phyloP scores from a whole-genome alignment of 2,113 vertebrate genomes.

The Phyllopteryx taeniolatus region DNA sequence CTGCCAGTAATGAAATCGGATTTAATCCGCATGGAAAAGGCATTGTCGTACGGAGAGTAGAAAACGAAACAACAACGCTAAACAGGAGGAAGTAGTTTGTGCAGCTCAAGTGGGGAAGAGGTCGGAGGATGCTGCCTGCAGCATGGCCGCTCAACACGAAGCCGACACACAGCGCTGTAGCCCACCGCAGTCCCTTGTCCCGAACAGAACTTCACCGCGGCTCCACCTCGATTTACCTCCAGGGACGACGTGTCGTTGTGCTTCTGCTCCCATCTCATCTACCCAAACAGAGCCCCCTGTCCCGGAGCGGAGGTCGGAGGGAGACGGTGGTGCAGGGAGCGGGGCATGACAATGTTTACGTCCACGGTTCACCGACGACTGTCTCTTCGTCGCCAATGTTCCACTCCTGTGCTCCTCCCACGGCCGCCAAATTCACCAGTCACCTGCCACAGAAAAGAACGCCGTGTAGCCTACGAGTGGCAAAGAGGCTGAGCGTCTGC shows the following conservation, averaged over 20 bases:
- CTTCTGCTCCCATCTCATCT: background rate
- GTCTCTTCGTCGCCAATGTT: constrained; percentile 10
- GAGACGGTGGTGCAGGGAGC: constrained; percentile 26
- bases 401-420: constrained; percentile 8
- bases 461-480: constrained; percentile 3
- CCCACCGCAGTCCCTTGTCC: constrained; percentile 52
- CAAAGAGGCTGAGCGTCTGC: constrained; percentile 20
- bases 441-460: background rate
- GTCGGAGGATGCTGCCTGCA: constrained; percentile 56
- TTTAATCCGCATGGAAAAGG: background rate
- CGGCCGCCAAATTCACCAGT: constrained; percentile 3
- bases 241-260: background rate
- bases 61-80: background rate
- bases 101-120: constrained; percentile 65
- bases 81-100: background rate
- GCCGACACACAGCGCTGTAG: constrained; percentile 31
- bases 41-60: background rate
- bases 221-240: background rate
- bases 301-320: constrained; percentile 4
- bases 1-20: background rate
- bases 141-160: constrained; percentile 55
- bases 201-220: constrained; percentile 50
- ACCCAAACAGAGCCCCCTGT: constrained; percentile 6
- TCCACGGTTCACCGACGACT: constrained; percentile 21
- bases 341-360: constrained; percentile 67